Conservation (phyloP, 30 jellyfish, hydroid and myxozoan genomes). For the Aurelia aurita complex sp. Pacific region DNA sequence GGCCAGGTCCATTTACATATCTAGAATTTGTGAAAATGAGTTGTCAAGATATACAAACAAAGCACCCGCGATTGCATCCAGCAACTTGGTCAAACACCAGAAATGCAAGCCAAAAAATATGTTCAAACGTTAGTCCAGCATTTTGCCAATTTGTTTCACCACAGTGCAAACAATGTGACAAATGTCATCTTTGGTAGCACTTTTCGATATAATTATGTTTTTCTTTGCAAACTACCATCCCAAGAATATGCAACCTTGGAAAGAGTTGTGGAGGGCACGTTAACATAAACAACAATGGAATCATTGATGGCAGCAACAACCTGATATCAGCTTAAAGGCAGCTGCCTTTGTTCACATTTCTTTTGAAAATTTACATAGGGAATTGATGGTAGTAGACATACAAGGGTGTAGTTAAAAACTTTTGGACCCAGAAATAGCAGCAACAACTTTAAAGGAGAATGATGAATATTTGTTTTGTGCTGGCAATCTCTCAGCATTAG, state of each 20-base stretch:
- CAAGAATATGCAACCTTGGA: background rate
- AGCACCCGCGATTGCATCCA: slow-evolving; percentile 4
- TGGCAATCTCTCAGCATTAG: no score
- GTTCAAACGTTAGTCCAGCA: no score
- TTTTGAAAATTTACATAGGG: slow-evolving; percentile 13
- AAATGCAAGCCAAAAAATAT: slow-evolving; percentile 2
- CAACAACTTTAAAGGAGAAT: no score
- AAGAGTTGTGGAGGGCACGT: background rate
- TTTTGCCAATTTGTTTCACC: no score
- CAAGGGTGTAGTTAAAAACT: no score
- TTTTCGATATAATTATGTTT: slow-evolving; percentile 12
- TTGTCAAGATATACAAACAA: no score
- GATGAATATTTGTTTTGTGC: no score
- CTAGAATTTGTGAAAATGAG: no score
- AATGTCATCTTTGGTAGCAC: slow-evolving; percentile 33
- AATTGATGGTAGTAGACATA: no score
- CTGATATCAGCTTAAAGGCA: slow-evolving; percentile 18
- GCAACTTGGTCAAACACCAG: background rate
- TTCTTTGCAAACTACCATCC: slow-evolving; percentile 25
- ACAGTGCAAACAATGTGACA: background rate
- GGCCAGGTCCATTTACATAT: no score
- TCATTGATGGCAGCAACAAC: slow-evolving; percentile 1
- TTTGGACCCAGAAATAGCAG: no score
- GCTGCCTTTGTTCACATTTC: slow-evolving; percentile 31
- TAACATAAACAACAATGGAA: slow-evolving; percentile 40